A percentile compares a stretch with the other conserved stretches of the same genome.
These are phyloP conservation scores for Alethe castanea DNA, from an alignment of 2,113 vertebrate genomes.

Conservation along the genomic window DNA sequence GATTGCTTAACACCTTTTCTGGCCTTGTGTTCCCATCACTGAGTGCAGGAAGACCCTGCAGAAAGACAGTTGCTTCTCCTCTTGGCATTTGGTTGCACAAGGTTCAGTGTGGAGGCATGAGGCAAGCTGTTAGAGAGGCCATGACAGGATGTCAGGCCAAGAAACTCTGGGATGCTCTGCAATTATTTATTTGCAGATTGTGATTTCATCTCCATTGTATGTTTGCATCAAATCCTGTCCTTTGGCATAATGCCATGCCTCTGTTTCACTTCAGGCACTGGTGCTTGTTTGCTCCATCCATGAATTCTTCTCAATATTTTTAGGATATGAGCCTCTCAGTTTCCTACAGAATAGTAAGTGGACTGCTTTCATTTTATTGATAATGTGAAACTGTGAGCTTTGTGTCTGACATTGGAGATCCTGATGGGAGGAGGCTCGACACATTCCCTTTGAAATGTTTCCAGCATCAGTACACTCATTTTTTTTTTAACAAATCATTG, in stretches of 20 bases:
- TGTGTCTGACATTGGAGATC: not conserved
- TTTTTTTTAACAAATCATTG: slow-evolving; percentile 22
- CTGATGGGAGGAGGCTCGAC: slow-evolving; percentile 16
- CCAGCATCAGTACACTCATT: slow-evolving; percentile 18
- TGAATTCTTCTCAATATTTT: not conserved
- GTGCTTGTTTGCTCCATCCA: not conserved
- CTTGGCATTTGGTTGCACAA: not conserved
- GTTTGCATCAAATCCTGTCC: not conserved
- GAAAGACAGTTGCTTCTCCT: not conserved
- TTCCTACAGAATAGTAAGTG: not conserved
- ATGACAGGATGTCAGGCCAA: not conserved
- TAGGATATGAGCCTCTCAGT: not conserved
- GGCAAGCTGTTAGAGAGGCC: not conserved
- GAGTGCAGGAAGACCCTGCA: not conserved
- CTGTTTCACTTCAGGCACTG: not conserved
- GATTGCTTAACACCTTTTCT: not conserved
- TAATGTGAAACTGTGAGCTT: not conserved
- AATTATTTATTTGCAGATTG: not conserved
- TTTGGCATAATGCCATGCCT: not conserved
- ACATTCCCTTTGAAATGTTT: slow-evolving; percentile 44
- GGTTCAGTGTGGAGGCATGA: not conserved
- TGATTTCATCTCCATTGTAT: not conserved
- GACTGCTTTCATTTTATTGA: not conserved
- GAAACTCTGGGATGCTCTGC: not conserved
- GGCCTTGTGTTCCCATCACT: not conserved